Evolutionary conservation across 1,140 invertebrate genomes (phyloP).

Genomic region (Sesamia nonagrioides): DNA sequence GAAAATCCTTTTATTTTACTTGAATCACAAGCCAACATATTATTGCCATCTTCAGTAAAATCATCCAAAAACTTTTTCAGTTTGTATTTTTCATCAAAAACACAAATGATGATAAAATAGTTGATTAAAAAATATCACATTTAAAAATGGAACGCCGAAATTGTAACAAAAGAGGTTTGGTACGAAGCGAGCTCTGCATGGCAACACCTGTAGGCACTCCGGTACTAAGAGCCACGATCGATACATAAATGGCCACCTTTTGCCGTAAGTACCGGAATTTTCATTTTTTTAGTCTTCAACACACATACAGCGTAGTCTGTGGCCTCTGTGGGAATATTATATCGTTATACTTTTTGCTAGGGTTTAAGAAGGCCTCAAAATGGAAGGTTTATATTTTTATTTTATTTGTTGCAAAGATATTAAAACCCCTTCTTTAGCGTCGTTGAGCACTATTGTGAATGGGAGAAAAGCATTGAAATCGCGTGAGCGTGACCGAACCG

Average conservation of each 20-base stretch:
- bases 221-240: conserved; percentile 3
- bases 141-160: neutral
- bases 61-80: too few relatives aligned
- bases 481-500: too few relatives aligned
- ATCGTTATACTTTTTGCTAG: too few relatives aligned
- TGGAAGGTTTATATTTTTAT: neutral
- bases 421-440: too few relatives aligned
- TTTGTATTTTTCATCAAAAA: too few relatives aligned
- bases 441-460: too few relatives aligned
- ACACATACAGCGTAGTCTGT: neutral
- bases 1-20: too few relatives aligned
- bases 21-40: too few relatives aligned
- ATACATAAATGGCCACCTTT: conserved; percentile 22
- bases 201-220: conserved; percentile 36
- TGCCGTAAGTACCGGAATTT: conserved; percentile 11
- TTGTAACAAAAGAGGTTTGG: conserved; percentile 34
- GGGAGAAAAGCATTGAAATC: too few relatives aligned
- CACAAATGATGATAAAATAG: too few relatives aligned
- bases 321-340: conserved; percentile 19
- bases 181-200: conserved; percentile 18
- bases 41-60: too few relatives aligned
- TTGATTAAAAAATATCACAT: conserved; percentile 4
- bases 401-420: too few relatives aligned
- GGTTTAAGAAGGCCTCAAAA: conserved; percentile 9
- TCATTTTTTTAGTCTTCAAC: conserved; percentile 27